Percentiles rank a stretch among this genome's conserved stretches.
These are phyloP conservation scores for Paracanthobrama guichenoti DNA, from an alignment of 2,113 vertebrate species.

Conservation along the genomic window DNA sequence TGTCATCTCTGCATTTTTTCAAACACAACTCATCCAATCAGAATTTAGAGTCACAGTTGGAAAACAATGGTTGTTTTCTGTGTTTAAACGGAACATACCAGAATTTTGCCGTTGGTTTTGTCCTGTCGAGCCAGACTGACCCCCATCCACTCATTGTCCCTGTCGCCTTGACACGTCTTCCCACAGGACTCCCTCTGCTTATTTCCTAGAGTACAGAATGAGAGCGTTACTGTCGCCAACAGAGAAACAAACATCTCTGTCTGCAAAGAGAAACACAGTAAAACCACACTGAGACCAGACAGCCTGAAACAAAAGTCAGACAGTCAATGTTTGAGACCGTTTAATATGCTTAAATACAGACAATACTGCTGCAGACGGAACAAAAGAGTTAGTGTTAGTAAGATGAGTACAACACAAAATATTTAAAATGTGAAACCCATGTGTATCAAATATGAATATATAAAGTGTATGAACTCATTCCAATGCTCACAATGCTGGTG, in stretches of 20 bases:
- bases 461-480: not conserved
- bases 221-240: not conserved
- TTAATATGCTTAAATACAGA: not conserved
- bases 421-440: slow-evolving; percentile 4
- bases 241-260: not conserved
- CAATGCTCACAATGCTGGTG: not conserved
- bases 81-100: slow-evolving; percentile 79
- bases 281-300: not conserved
- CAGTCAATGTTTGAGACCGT: not conserved
- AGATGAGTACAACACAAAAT: not conserved
- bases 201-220: slow-evolving; percentile 78
- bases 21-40: not conserved
- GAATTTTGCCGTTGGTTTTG: slow-evolving; percentile 80
- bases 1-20: not conserved
- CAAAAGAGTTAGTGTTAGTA: not conserved
- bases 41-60: not conserved
- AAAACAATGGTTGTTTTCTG: not conserved
- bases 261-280: not conserved
- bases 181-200: slow-evolving; percentile 82
- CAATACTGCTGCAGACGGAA: not conserved
- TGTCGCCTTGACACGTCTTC: slow-evolving; percentile 93
- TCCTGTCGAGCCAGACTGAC: slow-evolving; percentile 94
- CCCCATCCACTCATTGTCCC: slow-evolving; percentile 97
- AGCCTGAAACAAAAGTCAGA: slow-evolving; percentile 1
- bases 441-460: not conserved